Base-by-base conservation (phyloP, 2,797 vertebrate genomes). In the Parauchenoglanis punctatus region DNA sequence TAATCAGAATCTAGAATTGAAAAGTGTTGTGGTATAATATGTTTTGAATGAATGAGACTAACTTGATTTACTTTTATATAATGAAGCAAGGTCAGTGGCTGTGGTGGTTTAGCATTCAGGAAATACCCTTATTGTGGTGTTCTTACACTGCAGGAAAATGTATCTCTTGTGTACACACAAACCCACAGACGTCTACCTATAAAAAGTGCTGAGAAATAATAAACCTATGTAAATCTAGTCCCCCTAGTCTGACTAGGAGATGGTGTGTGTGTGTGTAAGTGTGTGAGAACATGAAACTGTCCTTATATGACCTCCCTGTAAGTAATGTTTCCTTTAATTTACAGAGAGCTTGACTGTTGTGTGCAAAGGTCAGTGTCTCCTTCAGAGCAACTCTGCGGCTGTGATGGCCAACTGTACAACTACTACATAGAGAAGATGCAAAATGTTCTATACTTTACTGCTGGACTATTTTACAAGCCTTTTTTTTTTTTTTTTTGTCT, bases 91-190 rank as follows among this genome's bases (percentile, higher is more conserved):
- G 77, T 6, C 77, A 80, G 31, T 59, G 76, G 2, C 3, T 4
- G 52, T 35, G 2, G 56, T 80, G 77, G 77, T 80, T 80, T 80
- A 59, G 31, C 10, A 6, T 40, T 40, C 31, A 59, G 0, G 20
- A 59, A 59, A 80, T 80, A 4, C 54, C 54, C 76, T 58, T 35
- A 80, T 23, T 80, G 77, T 80, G 54, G 77, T 59, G 54, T 35
- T 35, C 7, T 8, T 58, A 20, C 8, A 11, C 11, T 59, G 2
- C 18, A 13, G 5, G 20, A 25, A 13, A 44, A 59, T 20, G 1
- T 59, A 7, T 2, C 12, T 20, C 54, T 28, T 1, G 6, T 46
- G 5, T 52, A 52, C 23, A 75, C 23, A 31, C 13, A 54, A 77
- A 77, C 13, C n/a, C 25, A 28, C n/a, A 77, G 73, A 28, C 5